phyloP scores from a whole-genome alignment of 2,113 vertebrate species.

The Vimba vimba region DNA sequence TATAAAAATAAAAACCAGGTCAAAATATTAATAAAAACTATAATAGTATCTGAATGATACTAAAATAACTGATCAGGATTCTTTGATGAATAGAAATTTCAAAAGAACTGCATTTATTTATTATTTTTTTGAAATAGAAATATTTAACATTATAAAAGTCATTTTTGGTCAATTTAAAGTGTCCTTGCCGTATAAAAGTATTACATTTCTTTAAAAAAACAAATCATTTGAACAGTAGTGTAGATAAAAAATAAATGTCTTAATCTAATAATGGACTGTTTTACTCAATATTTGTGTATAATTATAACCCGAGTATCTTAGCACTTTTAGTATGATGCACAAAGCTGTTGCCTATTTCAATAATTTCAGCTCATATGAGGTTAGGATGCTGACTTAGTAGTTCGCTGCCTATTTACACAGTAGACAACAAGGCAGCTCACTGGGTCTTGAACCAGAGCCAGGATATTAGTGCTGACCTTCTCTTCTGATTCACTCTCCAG shows the following conservation, averaged over 20 bases:
- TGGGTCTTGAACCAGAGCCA: too few species aligned
- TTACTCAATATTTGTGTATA: not conserved
- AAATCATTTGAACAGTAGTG: not conserved
- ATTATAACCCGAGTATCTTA: not conserved
- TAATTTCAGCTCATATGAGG: not conserved
- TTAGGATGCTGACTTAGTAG: not conserved
- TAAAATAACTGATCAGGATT: not conserved
- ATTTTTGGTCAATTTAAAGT: too few species aligned
- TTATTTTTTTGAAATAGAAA: too few species aligned
- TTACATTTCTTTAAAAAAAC: not conserved
- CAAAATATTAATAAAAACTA: too few species aligned
- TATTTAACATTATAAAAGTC: too few species aligned
- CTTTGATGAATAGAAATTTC: not conserved
- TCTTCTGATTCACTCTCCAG: constrained; percentile 67
- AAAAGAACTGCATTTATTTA: not conserved
- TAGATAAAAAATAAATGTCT: not conserved
- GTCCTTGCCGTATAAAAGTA: not conserved
- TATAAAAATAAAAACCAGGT: too few species aligned
- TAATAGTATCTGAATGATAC: too few species aligned
- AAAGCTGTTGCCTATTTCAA: not conserved
- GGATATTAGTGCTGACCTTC: constrained; percentile 1
- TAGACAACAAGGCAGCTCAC: not conserved
- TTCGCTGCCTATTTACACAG: not conserved
- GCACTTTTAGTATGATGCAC: too few species aligned
- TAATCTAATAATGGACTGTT: not conserved